These are phyloP conservation scores for Sebastes itinus DNA, from an alignment of 2,797 vertebrate genomes.

Conservation along the genomic window DNA sequence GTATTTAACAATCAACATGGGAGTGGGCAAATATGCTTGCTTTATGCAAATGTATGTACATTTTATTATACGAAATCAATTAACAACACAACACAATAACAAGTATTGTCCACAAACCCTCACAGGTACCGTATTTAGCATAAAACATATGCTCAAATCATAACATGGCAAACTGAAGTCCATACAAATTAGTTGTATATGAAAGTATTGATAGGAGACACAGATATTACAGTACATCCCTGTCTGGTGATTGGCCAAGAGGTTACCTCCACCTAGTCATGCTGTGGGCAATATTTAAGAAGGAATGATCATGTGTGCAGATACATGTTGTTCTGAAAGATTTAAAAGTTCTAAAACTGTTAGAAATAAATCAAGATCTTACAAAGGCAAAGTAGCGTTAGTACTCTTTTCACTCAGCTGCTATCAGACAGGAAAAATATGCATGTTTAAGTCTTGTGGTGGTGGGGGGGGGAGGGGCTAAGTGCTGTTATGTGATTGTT, in stretches of 20 bases:
- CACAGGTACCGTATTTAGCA: no score
- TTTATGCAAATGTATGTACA: no score
- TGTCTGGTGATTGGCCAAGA: background rate
- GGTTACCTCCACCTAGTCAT: background rate
- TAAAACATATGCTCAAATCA: no score
- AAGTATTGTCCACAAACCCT: no score
- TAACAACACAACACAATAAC: no score
- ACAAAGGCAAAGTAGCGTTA: no score
- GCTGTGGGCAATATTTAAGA: background rate
- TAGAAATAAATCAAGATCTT: background rate
- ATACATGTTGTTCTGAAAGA: background rate
- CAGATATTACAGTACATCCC: background rate
- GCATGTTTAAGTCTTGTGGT: background rate
- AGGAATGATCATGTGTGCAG: background rate
- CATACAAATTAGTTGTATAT: background rate
- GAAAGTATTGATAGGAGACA: background rate
- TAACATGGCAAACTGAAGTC: no score
- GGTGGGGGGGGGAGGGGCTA: background rate
- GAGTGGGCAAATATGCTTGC: no score
- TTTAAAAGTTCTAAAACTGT: background rate
- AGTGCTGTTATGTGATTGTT: background rate
- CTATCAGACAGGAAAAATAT: background rate
- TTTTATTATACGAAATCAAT: no score
- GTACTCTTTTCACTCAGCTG: background rate
- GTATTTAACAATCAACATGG: no score